These are phyloP conservation scores for Drosophila mayaguana DNA, from an alignment of 2,888 invertebrate genomes.

Conservation along the genomic window DNA sequence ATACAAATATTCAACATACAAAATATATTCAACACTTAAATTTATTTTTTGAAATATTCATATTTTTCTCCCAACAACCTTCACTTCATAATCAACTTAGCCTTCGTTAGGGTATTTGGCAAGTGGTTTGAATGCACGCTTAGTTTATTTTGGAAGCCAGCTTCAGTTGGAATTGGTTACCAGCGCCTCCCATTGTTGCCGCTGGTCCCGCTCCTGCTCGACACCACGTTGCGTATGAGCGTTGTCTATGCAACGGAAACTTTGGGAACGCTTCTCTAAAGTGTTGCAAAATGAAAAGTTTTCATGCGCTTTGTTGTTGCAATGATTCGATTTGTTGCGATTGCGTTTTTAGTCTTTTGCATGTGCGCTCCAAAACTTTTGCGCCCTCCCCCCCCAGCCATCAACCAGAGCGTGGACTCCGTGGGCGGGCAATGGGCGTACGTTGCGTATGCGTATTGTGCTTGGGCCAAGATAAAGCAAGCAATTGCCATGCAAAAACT, in stretches of 20 bases:
- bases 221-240: slow-evolving; percentile 41
- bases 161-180: slow-evolving; percentile 37
- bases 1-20: too few relatives aligned
- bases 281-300: slow-evolving; percentile 77
- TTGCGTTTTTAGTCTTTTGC: slow-evolving; percentile 79
- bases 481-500: slow-evolving; percentile 67
- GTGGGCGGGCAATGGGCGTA: not conserved
- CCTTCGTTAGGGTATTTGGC: slow-evolving; percentile 28
- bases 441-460: slow-evolving; percentile 47
- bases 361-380: slow-evolving; percentile 69
- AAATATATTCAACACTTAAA: too few relatives aligned
- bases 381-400: not conserved
- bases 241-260: slow-evolving; percentile 48
- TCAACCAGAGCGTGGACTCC: too few relatives aligned
- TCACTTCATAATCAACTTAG: not conserved
- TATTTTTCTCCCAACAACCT: too few relatives aligned
- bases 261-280: slow-evolving; percentile 49
- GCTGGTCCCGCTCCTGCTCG: not conserved
- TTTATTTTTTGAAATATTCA: too few relatives aligned
- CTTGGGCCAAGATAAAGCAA: slow-evolving; percentile 69
- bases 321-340: slow-evolving; percentile 79
- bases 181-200: slow-evolving; percentile 18
- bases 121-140: slow-evolving; percentile 55
- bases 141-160: slow-evolving; percentile 63
- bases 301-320: slow-evolving; percentile 68